Conservation (phyloP, 2,888 invertebrate species). For the Tiliacea citrago region DNA sequence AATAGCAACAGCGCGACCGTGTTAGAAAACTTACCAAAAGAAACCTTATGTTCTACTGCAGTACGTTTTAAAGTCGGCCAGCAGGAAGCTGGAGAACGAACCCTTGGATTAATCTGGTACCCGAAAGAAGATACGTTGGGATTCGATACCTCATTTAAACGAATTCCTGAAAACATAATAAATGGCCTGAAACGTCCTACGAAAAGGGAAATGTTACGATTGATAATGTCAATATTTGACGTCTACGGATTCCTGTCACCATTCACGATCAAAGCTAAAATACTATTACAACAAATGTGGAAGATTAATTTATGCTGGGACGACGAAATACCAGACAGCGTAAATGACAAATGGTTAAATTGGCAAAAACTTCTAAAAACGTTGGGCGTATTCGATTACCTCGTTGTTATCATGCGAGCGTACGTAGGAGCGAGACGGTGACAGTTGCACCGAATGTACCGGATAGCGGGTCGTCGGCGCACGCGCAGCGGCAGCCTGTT, state of each 20-base stretch:
- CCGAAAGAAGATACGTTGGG: no score
- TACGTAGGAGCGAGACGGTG: neutral
- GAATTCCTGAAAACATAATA: no score
- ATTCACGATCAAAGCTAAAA: neutral
- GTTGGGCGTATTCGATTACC: neutral
- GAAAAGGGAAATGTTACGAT: no score
- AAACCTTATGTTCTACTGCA: no score
- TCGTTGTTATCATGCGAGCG: neutral
- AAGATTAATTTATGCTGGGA: slow-evolving; percentile 2
- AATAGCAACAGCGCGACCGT: no score
- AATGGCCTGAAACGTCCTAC: no score
- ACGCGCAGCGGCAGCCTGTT: neutral
- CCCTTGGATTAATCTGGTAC: neutral
- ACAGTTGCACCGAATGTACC: neutral
- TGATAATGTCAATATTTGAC: no score
- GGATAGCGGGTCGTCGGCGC: neutral
- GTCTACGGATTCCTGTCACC: neutral
- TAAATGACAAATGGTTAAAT: slow-evolving; percentile 1
- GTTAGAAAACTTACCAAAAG: no score
- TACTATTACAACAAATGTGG: neutral
- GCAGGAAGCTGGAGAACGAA: neutral
- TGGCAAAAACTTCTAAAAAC: neutral
- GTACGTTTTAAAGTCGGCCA: neutral
- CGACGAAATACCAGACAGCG: slow-evolving; percentile 3
- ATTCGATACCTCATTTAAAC: no score